A percentile compares a stretch with the other conserved stretches of the same genome.
These are phyloP conservation scores for Prochilodus magdalenae DNA, from an alignment of 2,113 vertebrate genomes.

Conservation along the genomic window DNA sequence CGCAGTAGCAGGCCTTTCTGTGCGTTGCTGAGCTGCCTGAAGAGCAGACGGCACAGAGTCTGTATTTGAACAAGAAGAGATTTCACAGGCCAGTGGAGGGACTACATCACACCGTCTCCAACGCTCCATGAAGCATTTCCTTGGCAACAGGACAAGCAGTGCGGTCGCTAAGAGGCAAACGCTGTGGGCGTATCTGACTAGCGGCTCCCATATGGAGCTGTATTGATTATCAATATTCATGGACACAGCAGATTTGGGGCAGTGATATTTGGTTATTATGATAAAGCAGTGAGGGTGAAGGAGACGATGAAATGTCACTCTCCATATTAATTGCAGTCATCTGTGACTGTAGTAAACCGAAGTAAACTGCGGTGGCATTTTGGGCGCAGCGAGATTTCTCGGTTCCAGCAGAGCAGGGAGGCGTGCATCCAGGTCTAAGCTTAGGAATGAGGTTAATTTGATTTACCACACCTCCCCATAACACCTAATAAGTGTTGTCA, in stretches of 20 bases:
- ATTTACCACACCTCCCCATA: constrained; percentile 20
- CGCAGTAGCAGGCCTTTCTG: not conserved
- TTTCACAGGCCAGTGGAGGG: constrained; percentile 51
- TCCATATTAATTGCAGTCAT: constrained; percentile 66
- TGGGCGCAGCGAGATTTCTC: constrained; percentile 49
- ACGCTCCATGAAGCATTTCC: constrained; percentile 43
- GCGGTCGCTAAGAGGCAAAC: constrained; percentile 31
- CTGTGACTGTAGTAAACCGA: constrained; percentile 58
- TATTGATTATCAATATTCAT: constrained; percentile 58
- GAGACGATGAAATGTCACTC: constrained; percentile 66
- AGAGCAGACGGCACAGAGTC: constrained; percentile 21
- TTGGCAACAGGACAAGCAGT: constrained; percentile 48
- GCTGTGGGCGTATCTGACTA: constrained; percentile 25
- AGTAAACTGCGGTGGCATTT: constrained; percentile 74
- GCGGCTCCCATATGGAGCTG: constrained; percentile 37
- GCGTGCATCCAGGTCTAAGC: constrained; percentile 9
- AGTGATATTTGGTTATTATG: constrained; percentile 63
- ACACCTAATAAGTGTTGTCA: not conserved
- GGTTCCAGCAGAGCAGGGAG: constrained; percentile 33
- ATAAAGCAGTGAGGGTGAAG: constrained; percentile 12
- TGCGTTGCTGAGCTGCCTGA: constrained; percentile 19
- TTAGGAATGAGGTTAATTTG: constrained; percentile 27
- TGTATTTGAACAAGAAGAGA: constrained; percentile 37
- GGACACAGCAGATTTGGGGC: constrained; percentile 55
- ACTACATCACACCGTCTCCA: constrained; percentile 43